These are phyloP conservation scores for Actinemys pallida DNA, from an alignment of 2,113 vertebrate species.

Conservation along the genomic window DNA sequence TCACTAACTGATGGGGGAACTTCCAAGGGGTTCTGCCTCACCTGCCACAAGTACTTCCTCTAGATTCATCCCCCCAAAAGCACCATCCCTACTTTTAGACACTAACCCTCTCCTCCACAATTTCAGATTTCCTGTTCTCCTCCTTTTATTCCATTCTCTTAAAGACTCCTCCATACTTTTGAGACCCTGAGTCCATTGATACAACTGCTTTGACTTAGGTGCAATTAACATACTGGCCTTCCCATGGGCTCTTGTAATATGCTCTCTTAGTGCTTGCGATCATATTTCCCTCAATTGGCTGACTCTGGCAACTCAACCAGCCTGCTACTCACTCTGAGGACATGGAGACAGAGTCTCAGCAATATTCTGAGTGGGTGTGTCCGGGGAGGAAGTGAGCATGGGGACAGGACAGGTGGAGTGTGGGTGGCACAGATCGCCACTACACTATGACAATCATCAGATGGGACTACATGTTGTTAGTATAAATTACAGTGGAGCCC, in stretches of 20 bases:
- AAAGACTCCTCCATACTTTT: background rate
- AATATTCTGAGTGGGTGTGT: background rate
- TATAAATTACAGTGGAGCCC: background rate
- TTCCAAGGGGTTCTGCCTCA: background rate
- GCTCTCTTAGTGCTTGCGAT: background rate
- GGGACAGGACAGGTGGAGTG: background rate
- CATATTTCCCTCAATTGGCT: background rate
- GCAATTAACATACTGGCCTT: background rate
- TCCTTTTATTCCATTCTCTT: background rate
- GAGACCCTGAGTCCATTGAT: background rate
- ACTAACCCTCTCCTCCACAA: background rate
- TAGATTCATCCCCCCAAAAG: background rate
- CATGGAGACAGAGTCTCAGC: background rate
- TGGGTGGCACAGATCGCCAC: background rate
- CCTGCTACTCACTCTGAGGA: background rate
- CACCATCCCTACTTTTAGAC: background rate
- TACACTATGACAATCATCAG: background rate
- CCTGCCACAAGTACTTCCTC: background rate
- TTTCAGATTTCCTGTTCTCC: background rate
- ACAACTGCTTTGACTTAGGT: background rate
- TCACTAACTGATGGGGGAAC: conserved; percentile 34
- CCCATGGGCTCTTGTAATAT: background rate
- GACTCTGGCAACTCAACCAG: background rate
- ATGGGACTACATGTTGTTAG: background rate
- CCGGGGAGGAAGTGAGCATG: background rate